Conservation (phyloP, 2,113 vertebrate genomes). For the Protomyctophum bolini region DNA sequence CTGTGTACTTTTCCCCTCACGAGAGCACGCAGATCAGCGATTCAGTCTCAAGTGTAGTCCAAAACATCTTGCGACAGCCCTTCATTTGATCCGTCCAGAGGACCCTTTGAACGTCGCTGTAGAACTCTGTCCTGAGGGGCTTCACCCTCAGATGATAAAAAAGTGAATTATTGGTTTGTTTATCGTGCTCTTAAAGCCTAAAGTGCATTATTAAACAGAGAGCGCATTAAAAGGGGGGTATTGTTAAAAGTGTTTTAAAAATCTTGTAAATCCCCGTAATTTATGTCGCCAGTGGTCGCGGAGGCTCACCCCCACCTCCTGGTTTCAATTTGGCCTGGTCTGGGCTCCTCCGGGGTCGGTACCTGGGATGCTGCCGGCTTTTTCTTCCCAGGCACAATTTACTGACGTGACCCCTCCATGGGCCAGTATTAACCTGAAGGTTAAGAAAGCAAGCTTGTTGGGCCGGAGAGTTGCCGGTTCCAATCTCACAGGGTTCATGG, state of each 20-base stretch:
- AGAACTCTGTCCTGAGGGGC: conserved; percentile 72
- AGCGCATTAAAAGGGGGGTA: conserved; percentile 89
- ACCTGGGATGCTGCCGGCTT: conserved; percentile 82
- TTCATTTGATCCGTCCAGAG: conserved; percentile 60
- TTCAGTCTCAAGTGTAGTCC: conserved; percentile 62
- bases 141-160: conserved; percentile 85
- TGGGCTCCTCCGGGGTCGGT: conserved; percentile 75
- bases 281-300: conserved; percentile 87
- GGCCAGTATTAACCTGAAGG: conserved; percentile 20
- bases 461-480: neutral
- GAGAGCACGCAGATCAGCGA: conserved; percentile 56
- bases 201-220: conserved; percentile 94
- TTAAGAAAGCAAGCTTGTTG: neutral
- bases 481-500: conserved; percentile 1
- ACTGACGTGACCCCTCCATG: conserved; percentile 77
- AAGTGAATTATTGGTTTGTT: conserved; percentile 91
- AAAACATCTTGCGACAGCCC: conserved; percentile 71
- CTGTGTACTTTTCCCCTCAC: conserved; percentile 49
- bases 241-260: conserved; percentile 98
- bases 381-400: conserved; percentile 82
- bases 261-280: conserved; percentile 98
- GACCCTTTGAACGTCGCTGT: conserved; percentile 79
- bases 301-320: conserved; percentile 87
- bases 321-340: conserved; percentile 88
- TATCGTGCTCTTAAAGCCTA: conserved; percentile 90